Conservation (phyloP, 2,113 vertebrate species). For the Parus major region DNA sequence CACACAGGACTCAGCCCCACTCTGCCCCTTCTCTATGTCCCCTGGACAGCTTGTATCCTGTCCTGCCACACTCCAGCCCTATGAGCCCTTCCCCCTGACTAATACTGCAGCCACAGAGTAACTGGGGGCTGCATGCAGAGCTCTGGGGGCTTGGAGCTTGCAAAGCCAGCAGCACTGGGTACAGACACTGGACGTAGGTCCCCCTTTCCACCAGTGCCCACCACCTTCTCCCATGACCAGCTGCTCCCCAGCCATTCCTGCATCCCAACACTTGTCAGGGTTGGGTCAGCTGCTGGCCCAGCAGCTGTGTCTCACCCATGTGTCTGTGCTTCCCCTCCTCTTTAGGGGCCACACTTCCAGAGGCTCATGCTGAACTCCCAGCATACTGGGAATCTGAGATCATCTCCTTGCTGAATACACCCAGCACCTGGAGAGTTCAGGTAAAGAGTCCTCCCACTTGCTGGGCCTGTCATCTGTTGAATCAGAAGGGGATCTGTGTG, state of each 20-base stretch:
- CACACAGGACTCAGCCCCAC: neutral
- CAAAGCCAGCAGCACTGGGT: neutral
- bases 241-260: neutral
- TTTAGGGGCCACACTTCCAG: neutral
- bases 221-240: neutral
- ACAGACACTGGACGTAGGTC: neutral
- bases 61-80: neutral
- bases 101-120: neutral
- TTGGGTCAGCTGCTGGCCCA: neutral
- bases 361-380: neutral
- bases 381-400: neutral
- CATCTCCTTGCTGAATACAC: neutral
- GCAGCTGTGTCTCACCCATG: neutral
- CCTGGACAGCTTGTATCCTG: neutral
- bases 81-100: neutral
- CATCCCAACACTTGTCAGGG: fast-evolving
- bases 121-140: neutral
- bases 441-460: neutral
- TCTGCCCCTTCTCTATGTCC: neutral
- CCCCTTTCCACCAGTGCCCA: neutral
- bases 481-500: neutral
- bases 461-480: no score
- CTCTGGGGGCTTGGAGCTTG: neutral
- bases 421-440: neutral
- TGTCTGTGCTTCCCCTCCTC: neutral